Conservation (phyloP, 2,113 vertebrate genomes). For the Monopterus albus region DNA sequence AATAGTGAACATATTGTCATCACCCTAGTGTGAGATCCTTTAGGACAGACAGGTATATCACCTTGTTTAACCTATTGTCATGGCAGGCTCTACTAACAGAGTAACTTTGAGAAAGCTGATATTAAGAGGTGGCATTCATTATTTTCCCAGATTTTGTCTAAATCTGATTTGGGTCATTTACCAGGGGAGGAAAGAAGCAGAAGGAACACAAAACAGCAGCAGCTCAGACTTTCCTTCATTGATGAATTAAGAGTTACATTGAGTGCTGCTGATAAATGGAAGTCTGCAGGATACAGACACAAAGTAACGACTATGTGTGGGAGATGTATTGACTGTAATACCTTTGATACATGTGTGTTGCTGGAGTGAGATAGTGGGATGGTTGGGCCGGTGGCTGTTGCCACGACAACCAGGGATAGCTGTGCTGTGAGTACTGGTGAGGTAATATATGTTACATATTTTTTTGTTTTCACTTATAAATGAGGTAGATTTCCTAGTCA, state of each 20-base stretch:
- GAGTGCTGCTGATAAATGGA: constrained; percentile 15
- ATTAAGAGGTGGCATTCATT: constrained; percentile 7
- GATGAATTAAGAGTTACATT: constrained; percentile 2
- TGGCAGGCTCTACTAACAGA: not conserved
- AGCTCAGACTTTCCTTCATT: not conserved
- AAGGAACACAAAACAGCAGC: not conserved
- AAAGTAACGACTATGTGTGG: constrained; percentile 37
- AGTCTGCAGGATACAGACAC: constrained; percentile 41
- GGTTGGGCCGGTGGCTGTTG: constrained; percentile 78
- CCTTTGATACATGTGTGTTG: constrained; percentile 45
- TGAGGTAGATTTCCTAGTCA: not conserved
- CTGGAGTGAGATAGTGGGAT: constrained; percentile 64
- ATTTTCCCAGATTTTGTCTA: constrained; percentile 2
- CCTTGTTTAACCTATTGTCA: constrained; percentile 16
- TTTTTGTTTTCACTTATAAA: constrained; percentile 2
- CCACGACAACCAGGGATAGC: constrained; percentile 77
- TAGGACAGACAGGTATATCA: not conserved
- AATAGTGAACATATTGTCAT: not conserved
- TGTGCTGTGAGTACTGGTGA: constrained; percentile 62
- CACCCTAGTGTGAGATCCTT: not conserved
- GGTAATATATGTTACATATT: constrained; percentile 14
- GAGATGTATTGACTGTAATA: constrained; percentile 49
- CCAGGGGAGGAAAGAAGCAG: not conserved
- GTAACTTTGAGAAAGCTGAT: constrained; percentile 1
- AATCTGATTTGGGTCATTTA: constrained; percentile 1